phyloP scores from a whole-genome alignment of 2,888 invertebrate species.

The Silvanus unidentatus region DNA sequence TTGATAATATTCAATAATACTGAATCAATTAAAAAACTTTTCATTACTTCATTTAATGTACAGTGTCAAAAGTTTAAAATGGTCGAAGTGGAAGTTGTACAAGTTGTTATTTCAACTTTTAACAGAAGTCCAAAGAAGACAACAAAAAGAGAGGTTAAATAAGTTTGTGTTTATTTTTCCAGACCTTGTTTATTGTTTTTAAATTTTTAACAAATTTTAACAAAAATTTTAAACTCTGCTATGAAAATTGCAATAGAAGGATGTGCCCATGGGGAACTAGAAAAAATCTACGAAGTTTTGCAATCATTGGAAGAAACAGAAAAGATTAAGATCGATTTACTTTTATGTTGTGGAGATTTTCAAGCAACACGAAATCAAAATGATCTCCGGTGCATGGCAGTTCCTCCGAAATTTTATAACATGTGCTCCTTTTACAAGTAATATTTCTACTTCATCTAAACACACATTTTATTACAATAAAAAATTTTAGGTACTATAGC shows the following conservation, averaged over 20 bases:
- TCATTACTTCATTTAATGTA: too few relatives aligned
- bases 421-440: constrained; percentile 93
- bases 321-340: constrained; percentile 75
- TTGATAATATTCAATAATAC: too few relatives aligned
- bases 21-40: too few relatives aligned
- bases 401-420: constrained; percentile 83
- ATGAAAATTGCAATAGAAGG: constrained; percentile 96
- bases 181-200: constrained; percentile 2
- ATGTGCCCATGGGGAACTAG: constrained; percentile 96
- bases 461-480: neutral
- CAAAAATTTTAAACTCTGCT: constrained; percentile 23
- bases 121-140: too few relatives aligned
- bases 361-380: constrained; percentile 86
- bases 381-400: constrained; percentile 91
- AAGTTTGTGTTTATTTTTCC: too few relatives aligned
- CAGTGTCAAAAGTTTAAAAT: too few relatives aligned
- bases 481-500: constrained; percentile 73
- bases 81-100: too few relatives aligned
- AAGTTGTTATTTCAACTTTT: too few relatives aligned
- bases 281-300: constrained; percentile 87
- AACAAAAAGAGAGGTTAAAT: constrained; percentile 4
- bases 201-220: neutral
- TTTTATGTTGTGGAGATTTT: constrained; percentile 98
- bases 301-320: constrained; percentile 66
- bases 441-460: constrained; percentile 33